Conservation (phyloP, 2,888 invertebrate species). For the Beris chalybata region DNA sequence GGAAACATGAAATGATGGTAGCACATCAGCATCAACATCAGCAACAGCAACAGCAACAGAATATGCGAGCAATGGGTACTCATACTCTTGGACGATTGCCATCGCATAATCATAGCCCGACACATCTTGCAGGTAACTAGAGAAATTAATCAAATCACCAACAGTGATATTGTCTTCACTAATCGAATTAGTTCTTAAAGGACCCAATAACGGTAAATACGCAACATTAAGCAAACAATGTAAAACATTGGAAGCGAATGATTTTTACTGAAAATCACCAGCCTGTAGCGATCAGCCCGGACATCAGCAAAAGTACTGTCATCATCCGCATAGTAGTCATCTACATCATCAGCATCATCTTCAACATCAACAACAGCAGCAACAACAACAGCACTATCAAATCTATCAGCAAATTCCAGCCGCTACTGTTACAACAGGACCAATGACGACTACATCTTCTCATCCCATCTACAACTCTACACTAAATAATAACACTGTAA, state of each 20-base stretch:
- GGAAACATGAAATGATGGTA: constrained; percentile 57
- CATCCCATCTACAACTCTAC: constrained; percentile 44
- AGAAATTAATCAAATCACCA: constrained; percentile 2
- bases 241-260: constrained; percentile 90
- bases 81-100: constrained; percentile 71
- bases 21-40: constrained; percentile 56
- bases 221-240: constrained; percentile 95
- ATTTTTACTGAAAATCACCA: constrained; percentile 90
- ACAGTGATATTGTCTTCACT: background rate
- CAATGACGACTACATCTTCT: constrained; percentile 23
- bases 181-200: constrained; percentile 45
- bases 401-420: constrained; percentile 56
- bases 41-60: constrained; percentile 51
- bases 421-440: constrained; percentile 41
- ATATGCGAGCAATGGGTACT: constrained; percentile 60
- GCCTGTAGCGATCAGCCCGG: constrained; percentile 55
- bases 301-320: constrained; percentile 53
- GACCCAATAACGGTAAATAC: constrained; percentile 85
- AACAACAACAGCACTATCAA: constrained; percentile 51
- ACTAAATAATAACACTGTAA: constrained; percentile 50
- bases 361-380: constrained; percentile 60
- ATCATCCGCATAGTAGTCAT: constrained; percentile 56
- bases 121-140: constrained; percentile 56
- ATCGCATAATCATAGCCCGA: constrained; percentile 65
- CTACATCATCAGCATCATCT: constrained; percentile 60